Evolutionary conservation across 37 sponge, comb jelly and placozoan genomes (phyloP).

Genomic region (Aphrocallistes beatrix): DNA sequence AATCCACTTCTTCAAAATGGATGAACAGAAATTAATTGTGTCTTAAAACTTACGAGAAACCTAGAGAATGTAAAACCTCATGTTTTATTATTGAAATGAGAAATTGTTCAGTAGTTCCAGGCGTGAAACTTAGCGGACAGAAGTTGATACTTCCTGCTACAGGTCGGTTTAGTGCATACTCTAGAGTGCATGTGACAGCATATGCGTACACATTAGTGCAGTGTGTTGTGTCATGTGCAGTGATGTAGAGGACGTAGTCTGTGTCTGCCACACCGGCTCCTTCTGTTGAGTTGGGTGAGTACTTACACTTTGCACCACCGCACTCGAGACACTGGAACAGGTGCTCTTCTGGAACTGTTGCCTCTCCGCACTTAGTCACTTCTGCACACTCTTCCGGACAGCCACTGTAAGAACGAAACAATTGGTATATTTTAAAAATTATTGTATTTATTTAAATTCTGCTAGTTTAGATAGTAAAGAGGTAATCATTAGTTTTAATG

Average conservation of each 20-base stretch:
- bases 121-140: slow-evolving; percentile 41
- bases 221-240: slow-evolving; percentile 31
- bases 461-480: no score
- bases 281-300: background rate
- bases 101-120: background rate
- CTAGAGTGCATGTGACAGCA: slow-evolving; percentile 52
- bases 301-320: background rate
- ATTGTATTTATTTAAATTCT: no score
- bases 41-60: slow-evolving; percentile 14
- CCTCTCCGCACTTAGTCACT: background rate
- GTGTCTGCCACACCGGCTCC: slow-evolving; percentile 52
- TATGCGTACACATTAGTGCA: slow-evolving; percentile 34
- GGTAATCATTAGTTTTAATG: no score
- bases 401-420: no score
- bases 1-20: no score
- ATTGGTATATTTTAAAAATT: no score
- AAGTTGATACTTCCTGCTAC: slow-evolving; percentile 68
- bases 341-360: background rate
- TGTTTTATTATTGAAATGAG: slow-evolving; percentile 48
- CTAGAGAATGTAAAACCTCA: slow-evolving; percentile 70
- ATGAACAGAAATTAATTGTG: no score
- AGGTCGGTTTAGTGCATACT: slow-evolving; percentile 41
- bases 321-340: slow-evolving; percentile 36
- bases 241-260: slow-evolving; percentile 60
- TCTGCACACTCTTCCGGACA: background rate